phyloP scores from a whole-genome alignment of 2,113 vertebrate genomes.

The Pica pica region DNA sequence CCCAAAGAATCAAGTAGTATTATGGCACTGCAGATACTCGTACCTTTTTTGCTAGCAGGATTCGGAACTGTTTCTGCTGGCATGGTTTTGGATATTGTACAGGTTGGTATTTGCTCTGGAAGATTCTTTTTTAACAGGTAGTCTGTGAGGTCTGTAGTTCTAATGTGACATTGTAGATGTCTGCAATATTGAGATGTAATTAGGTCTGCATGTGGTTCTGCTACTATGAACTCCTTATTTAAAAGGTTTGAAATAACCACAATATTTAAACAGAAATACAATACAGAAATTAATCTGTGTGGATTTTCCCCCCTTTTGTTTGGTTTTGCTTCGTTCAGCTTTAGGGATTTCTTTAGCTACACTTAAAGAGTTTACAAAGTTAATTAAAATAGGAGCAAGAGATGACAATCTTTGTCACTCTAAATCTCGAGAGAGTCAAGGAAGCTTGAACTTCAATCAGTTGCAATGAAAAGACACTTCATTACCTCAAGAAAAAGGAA shows the following conservation, averaged over 20 bases:
- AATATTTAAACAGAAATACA: neutral
- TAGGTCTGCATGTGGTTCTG: neutral
- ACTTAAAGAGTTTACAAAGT: neutral
- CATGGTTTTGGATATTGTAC: conserved; percentile 95
- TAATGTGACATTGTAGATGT: neutral
- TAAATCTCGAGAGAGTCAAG: neutral
- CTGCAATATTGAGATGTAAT: neutral
- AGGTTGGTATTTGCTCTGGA: conserved; percentile 76
- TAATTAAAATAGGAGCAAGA: neutral
- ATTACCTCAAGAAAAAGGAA: neutral
- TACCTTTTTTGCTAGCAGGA: conserved; percentile 92
- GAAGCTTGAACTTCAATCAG: neutral
- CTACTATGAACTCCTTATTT: neutral
- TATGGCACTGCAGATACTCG: conserved; percentile 90
- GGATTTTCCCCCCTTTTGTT: neutral
- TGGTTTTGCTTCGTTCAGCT: neutral
- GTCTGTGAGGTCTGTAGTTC: neutral
- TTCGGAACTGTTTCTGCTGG: conserved; percentile 96
- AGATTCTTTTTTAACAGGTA: neutral
- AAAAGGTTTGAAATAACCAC: neutral
- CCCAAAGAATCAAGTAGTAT: conserved; percentile 88
- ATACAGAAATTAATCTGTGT: neutral
- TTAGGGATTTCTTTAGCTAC: neutral
- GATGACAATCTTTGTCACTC: neutral
- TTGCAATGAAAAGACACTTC: neutral